Conservation (phyloP, 2,797 vertebrate genomes). For the Psittacula echo region DNA sequence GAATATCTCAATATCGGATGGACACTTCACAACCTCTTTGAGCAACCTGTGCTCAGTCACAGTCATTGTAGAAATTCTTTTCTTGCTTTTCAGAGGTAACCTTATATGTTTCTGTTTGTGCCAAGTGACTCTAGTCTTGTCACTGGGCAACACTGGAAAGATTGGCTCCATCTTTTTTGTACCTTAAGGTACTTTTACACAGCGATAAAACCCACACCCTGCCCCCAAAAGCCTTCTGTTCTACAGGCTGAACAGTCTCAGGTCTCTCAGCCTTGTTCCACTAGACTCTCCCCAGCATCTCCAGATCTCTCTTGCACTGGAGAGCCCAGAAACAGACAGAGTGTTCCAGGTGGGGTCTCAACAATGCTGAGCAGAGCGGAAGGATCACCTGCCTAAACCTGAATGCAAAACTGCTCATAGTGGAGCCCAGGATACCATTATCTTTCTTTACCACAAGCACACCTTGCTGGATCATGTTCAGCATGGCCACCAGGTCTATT, state of each 20-base stretch:
- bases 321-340: not conserved
- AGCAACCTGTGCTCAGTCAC: not conserved
- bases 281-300: not conserved
- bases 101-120: not conserved
- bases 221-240: not conserved
- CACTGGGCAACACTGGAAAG: not conserved
- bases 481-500: not conserved
- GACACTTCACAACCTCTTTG: not conserved
- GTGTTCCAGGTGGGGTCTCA: not conserved
- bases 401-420: not conserved
- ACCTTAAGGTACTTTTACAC: not conserved
- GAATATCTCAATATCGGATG: not conserved
- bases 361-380: not conserved
- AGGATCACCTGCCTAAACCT: not conserved
- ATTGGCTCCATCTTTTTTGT: not conserved
- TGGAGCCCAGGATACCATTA: not conserved
- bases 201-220: not conserved
- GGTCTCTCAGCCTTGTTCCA: not conserved
- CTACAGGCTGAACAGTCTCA: not conserved
- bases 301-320: not conserved
- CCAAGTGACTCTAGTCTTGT: not conserved
- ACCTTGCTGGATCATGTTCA: fast-evolving
- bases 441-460: not conserved
- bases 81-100: not conserved
- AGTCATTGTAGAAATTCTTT: not conserved